Percentiles rank a stretch among this genome's conserved stretches.
These are phyloP conservation scores for Solenodon paradoxus DNA, from an alignment of 2,113 vertebrate genomes.

Conservation along the genomic window DNA sequence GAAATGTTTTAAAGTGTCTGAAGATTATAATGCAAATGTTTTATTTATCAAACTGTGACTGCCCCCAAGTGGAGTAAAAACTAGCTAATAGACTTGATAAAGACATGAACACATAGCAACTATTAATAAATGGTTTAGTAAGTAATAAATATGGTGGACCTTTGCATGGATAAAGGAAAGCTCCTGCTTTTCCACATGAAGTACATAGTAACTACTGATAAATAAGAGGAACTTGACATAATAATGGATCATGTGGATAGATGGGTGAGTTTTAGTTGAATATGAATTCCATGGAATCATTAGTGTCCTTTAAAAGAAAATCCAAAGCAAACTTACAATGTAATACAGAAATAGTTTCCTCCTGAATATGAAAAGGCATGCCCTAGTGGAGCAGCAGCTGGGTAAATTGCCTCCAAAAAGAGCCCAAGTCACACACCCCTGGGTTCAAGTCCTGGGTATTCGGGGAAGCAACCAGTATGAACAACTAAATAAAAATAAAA, in stretches of 20 bases:
- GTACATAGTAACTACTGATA: neutral
- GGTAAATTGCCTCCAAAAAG: too few species aligned
- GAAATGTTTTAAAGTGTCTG: neutral
- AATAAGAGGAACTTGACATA: neutral
- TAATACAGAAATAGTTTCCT: neutral
- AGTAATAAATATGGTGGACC: neutral
- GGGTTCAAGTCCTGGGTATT: too few species aligned
- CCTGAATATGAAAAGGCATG: neutral
- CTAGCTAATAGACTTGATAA: neutral
- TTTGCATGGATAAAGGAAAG: neutral
- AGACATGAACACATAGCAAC: neutral
- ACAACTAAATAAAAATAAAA: too few species aligned
- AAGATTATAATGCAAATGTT: neutral
- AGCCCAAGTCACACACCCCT: too few species aligned
- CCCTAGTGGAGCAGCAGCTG: too few species aligned
- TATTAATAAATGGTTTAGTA: neutral
- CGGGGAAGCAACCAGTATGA: too few species aligned
- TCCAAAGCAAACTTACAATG: neutral
- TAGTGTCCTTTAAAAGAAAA: neutral
- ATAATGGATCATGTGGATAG: neutral
- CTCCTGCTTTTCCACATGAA: neutral
- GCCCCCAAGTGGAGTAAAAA: constrained; percentile 42
- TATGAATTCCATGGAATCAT: neutral
- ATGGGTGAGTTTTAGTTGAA: neutral
- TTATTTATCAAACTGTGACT: constrained; percentile 23